phyloP scores from a whole-genome alignment of 2,113 vertebrate genomes.

The Rattus norvegicus region DNA sequence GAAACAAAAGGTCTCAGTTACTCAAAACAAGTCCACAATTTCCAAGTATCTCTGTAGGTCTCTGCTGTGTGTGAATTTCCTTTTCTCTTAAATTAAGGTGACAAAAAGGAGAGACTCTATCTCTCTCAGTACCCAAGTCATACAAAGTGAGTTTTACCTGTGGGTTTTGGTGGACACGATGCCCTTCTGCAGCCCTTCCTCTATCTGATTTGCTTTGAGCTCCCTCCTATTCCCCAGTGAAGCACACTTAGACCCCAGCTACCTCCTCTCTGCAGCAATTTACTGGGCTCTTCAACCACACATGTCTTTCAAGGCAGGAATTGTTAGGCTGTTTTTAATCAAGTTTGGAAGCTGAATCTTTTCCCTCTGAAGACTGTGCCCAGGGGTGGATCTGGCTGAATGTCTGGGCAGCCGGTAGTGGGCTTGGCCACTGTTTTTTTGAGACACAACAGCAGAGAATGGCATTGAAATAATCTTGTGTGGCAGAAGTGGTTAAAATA shows the following conservation, averaged over 20 bases:
- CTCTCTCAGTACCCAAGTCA: slow-evolving; percentile 24
- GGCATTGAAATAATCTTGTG: slow-evolving; percentile 28
- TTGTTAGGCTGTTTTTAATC: slow-evolving; percentile 75
- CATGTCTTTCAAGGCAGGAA: slow-evolving; percentile 2
- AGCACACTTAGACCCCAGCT: slow-evolving; percentile 39
- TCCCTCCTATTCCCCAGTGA: slow-evolving; percentile 8
- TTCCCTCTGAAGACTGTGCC: slow-evolving; percentile 34
- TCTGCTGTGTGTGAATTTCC: not conserved
- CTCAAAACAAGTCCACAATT: slow-evolving; percentile 51
- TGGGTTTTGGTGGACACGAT: slow-evolving; percentile 21
- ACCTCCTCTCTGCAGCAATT: slow-evolving; percentile 51
- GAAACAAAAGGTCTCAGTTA: slow-evolving; percentile 25
- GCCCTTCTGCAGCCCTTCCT: not conserved
- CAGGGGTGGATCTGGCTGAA: not conserved
- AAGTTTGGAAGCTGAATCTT: slow-evolving; percentile 72
- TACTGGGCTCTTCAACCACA: slow-evolving; percentile 35
- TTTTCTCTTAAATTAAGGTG: slow-evolving; percentile 6
- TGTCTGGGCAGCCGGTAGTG: not conserved
- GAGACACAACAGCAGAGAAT: slow-evolving; percentile 40
- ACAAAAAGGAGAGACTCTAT: not conserved
- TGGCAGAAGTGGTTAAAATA: slow-evolving; percentile 36
- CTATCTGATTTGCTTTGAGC: not conserved
- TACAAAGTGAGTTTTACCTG: slow-evolving; percentile 41
- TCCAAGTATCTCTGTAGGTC: slow-evolving; percentile 11
- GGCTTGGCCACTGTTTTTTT: slow-evolving; percentile 5